Percentiles rank a stretch among this genome's conserved stretches.
Evolutionary conservation across 2,113 vertebrate species (phyloP).

Genomic region (Edolisoma coerulescens): DNA sequence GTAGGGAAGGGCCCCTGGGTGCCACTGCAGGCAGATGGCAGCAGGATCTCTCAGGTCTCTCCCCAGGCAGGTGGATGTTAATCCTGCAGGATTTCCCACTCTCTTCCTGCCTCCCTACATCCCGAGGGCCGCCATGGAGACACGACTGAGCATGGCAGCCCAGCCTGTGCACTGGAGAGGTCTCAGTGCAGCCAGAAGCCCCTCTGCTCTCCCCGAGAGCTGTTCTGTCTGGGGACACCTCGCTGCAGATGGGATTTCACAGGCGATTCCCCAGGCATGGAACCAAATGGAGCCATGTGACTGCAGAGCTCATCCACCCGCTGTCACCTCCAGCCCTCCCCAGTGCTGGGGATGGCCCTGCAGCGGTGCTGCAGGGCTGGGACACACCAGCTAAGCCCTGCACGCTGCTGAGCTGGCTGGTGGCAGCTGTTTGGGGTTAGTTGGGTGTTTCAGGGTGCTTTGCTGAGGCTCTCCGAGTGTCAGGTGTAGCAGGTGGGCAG

Average conservation of each 20-base stretch:
- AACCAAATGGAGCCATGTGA: background rate
- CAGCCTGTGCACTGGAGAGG: background rate
- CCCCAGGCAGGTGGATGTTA: background rate
- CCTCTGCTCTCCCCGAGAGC: background rate
- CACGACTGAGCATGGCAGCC: background rate
- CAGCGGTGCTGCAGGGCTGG: background rate
- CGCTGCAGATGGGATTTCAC: background rate
- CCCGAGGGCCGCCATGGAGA: background rate
- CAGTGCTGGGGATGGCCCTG: rapidly evolving
- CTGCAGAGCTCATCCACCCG: rapidly evolving
- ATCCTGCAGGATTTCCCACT: background rate
- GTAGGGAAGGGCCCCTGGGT: background rate
- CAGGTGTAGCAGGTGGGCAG: background rate
- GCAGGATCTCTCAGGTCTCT: background rate
- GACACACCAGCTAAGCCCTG: background rate
- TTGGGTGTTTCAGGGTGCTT: background rate
- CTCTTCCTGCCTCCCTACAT: background rate
- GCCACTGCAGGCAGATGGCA: background rate
- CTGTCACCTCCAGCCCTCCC: background rate
- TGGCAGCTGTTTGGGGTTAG: background rate
- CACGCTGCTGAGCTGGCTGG: background rate
- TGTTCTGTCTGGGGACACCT: background rate
- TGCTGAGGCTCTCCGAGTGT: background rate
- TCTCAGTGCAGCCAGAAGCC: background rate
- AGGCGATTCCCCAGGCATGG: background rate